Evolutionary conservation across 2,888 invertebrate genomes (phyloP), one percentile per base, ranked within the genome.

Genomic region (Caenorhabditis macrosperma): DNA sequence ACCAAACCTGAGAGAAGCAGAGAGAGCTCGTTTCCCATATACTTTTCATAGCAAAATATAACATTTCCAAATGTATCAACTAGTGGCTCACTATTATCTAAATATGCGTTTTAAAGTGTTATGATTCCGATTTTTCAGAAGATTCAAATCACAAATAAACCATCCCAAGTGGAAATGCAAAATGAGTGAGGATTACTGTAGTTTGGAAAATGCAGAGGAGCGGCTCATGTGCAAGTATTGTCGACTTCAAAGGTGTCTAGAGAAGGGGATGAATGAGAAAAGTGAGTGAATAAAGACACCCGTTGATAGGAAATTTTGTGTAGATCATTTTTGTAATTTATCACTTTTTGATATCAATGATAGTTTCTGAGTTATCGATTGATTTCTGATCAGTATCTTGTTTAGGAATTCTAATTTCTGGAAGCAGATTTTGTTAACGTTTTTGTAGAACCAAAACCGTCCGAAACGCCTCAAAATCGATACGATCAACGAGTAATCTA

Each of bases 201-300:
- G 9, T 9, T 30, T 54, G 17, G 17, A 30, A 17, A 54, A 4
- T 9, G 20, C 57, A 17, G 71, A 57, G 33, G 26, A 35, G 17
- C 12, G 33, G 6, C 15, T 67, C 6, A 54, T 61, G 30, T 75
- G 75, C 52, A 66, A 66, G 26, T 60, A 7, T 26, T 75, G 75
- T 54, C 4, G 75, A n/a, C 46, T 54, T 15, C 48, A 67, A 30
- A 75, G 67, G 54, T 75, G 75, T 20, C n/a, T 54, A 5, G 38
- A 55, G 17, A 10, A 55, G 28, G 76, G 67, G 10, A 76, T 76
- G 68, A 48, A 9, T 0, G 41, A 17, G 7, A 38, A 55, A 38
- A 75, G 55, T 61, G 28, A 50, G 68, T 60, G 26, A 12, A 50
- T n/a, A 3, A 41, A 15, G 3, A 50, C n/a, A n/a, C n/a, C n/a